Evolutionary conservation across 2,797 vertebrate species (phyloP), one percentile per base, ranked within the genome.

Genomic region (Gobionotothen gibberifrons): DNA sequence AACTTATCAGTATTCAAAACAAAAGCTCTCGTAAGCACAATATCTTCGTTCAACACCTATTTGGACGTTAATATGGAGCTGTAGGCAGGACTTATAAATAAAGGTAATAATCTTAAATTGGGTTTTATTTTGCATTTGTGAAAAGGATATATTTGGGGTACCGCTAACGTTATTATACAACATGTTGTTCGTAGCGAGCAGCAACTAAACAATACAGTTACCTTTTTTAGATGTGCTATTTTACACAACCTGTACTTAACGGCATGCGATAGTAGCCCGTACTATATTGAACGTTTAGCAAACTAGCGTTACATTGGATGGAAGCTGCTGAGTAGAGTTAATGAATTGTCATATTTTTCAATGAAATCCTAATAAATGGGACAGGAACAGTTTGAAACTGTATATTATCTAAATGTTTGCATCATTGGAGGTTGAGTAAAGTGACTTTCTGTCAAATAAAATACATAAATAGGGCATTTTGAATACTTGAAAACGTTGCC

Each of bases 51-150:
- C 65, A 32, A 64, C 6, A 21, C 9, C 22, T 3, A 29, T 54
- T 59, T 58, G 5, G 5, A 26, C 43, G 49, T 22, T 59, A 48
- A 40, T 58, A 89, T 89, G 85, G 66, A 82, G 56, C 63, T 76
- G 53, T 85, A 87, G 74, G 22, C 58, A 39, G 22, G 59, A 42
- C 58, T 43, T 57, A 43, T 44, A 75, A 67, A 67, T 44, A 69
- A n/a, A 87, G 87, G 87, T 91, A 79, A 83, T 0, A 10, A 5
- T 63, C 12, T 52, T 5, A 47, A 42, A 51, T 2, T 48, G 1
- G 9, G 15, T 19, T 61, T 51, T 21, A 42, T 29, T 48, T 52
- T 15, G 10, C 14, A 29, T 72, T 14, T 48, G 19, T 19, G 10
- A 5, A 43, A 46, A 60, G 39, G 16, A 63, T 42, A 1, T 40